Base-by-base conservation (phyloP, 2,888 invertebrate genomes). In the Sphecodes monilicornis region DNA sequence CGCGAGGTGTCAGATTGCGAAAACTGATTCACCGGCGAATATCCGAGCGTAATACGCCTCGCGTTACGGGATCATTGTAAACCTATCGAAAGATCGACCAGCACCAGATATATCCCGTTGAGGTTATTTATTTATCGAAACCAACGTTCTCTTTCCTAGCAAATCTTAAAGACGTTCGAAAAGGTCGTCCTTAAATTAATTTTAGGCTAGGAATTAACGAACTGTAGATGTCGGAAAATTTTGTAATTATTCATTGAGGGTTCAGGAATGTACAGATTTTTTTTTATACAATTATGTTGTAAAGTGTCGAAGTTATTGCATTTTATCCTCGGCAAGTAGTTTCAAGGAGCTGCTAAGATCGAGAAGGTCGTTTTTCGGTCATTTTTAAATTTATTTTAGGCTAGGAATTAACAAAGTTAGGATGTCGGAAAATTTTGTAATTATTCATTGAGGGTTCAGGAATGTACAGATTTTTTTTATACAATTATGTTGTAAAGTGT, bases 1-100 rank as follows among this genome's bases (percentile, higher is more conserved):
- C 75, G 75, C 73, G 54, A 32, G 87, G 89, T 87, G 64, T 88
- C 76, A 22, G 82, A 79, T 89, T 89, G 82, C 89, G 78, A 84
- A 78, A 89, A 84, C 77, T 79, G 82, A 89, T 82, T 80, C 87
- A 81, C 36, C 43, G 8, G 66, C 77, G 69, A 79, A 85, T 85
- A 71, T 41, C 36, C 66, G 39, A 39, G 80, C 69, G 78, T 79
- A 86, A 80, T 66, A 74, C 54, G 78, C 26, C 66, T 76, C 75
- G 68, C 36, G 68, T 76, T 54, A 50, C 76, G n/a, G 11, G 68
- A 68, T 39, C 26, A 5, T 18, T 39, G 50, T 16, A 36, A 36
- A 26, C 39, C 26, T 43, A 70, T 29, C 43, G 69, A 18, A 26
- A 26, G 26, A 57, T 26, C 57, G 57, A 22, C 4, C 10, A 5